Evolutionary conservation across 2,113 vertebrate genomes (phyloP).

Genomic region (Oceanodroma tethys): DNA sequence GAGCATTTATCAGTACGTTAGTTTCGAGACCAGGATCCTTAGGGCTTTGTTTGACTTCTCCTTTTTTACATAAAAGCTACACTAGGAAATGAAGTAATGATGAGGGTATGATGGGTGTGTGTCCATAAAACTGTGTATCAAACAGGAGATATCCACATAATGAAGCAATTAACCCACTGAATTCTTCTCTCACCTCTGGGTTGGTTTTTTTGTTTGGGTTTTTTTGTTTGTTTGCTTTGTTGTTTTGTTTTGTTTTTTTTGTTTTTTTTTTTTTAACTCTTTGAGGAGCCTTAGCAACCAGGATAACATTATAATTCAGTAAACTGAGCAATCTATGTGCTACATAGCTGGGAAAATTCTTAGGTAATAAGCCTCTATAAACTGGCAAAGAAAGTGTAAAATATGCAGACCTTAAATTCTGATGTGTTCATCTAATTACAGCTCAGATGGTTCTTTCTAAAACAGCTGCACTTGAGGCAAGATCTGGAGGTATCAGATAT

Average conservation of each 20-base stretch:
- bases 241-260: too few species aligned
- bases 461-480: not conserved
- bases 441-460: not conserved
- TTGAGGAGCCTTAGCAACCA: not conserved
- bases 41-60: not conserved
- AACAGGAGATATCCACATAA: not conserved
- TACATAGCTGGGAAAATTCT: not conserved
- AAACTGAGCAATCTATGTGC: not conserved
- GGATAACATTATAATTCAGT: not conserved
- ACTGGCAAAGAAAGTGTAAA: not conserved
- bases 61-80: not conserved
- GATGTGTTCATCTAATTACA: not conserved
- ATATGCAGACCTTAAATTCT: not conserved
- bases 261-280: not conserved
- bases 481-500: not conserved
- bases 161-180: not conserved
- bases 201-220: too few species aligned
- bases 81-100: not conserved
- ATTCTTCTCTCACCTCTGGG: not conserved
- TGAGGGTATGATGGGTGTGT: not conserved
- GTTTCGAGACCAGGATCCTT: not conserved
- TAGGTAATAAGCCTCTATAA: not conserved
- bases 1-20: not conserved
- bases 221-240: too few species aligned
- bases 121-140: not conserved